These are phyloP conservation scores for Diogma glabrata DNA, from an alignment of 2,888 invertebrate genomes.

Conservation along the genomic window DNA sequence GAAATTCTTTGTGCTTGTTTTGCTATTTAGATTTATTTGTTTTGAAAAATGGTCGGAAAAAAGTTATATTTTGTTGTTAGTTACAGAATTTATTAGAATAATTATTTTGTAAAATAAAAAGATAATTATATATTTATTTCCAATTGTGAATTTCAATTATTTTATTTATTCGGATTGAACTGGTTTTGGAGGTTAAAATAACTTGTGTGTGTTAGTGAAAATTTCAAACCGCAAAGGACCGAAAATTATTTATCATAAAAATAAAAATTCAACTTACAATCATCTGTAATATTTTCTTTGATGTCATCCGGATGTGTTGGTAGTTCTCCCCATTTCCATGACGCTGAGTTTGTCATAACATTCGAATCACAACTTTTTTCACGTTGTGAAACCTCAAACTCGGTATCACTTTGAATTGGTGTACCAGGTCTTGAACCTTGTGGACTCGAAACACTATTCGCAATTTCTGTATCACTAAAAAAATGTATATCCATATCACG, in stretches of 20 bases:
- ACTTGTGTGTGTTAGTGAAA: no score
- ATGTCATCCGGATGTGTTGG: constrained; percentile 39
- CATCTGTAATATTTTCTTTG: constrained; percentile 23
- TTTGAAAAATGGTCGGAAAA: no score
- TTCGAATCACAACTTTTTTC: constrained; percentile 32
- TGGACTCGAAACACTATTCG: constrained; percentile 42
- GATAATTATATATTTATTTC: no score
- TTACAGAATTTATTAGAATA: no score
- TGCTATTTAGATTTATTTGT: no score
- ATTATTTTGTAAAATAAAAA: no score
- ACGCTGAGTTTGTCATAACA: constrained; percentile 33
- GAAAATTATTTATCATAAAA: no score
- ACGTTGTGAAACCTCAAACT: constrained; percentile 58
- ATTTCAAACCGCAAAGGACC: no score
- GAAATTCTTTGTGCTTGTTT: constrained; percentile 42
- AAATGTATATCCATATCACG: constrained; percentile 67
- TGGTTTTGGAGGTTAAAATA: no score
- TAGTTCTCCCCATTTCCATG: constrained; percentile 87
- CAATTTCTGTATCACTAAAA: constrained; percentile 86
- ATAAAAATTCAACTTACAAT: constrained; percentile 23
- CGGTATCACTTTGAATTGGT: constrained; percentile 89
- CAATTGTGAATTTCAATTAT: no score
- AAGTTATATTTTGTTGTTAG: no score
- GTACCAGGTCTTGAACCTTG: constrained; percentile 60
- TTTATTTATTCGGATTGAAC: no score